Evolutionary conservation across 2,797 vertebrate genomes (phyloP).

Genomic region (Otolemur crassicaudatus): DNA sequence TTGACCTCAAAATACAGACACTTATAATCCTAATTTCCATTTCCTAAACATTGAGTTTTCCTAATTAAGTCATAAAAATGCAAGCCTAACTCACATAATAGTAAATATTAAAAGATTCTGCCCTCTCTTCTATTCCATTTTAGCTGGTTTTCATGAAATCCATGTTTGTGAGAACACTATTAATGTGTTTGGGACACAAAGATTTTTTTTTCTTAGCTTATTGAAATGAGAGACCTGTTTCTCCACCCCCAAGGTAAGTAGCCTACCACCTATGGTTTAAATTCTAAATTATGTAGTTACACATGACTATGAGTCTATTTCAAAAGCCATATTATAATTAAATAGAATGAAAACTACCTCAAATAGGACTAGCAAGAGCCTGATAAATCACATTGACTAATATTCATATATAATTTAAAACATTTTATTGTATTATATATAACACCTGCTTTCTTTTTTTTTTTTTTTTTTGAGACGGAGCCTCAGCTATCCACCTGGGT

Average conservation of each 20-base stretch:
- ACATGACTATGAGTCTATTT: not conserved
- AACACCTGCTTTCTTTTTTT: not conserved
- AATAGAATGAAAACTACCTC: slow-evolving; percentile 7
- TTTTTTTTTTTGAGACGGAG: too few relatives aligned
- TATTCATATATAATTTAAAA: slow-evolving; percentile 20
- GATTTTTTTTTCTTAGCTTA: not conserved
- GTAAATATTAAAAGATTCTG: not conserved
- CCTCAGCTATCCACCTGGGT: too few relatives aligned
- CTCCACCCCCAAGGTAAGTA: not conserved
- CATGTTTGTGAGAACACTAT: not conserved
- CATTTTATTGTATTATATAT: slow-evolving; percentile 10
- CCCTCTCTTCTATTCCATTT: slow-evolving; percentile 1
- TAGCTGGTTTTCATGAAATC: slow-evolving; percentile 31
- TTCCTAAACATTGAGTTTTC: slow-evolving; percentile 13
- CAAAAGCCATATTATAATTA: slow-evolving; percentile 14
- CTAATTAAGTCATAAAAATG: slow-evolving; percentile 33
- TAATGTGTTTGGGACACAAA: not conserved
- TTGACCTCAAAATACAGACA: slow-evolving; percentile 25
- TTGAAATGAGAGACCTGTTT: not conserved
- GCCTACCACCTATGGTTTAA: not conserved
- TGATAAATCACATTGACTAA: slow-evolving; percentile 25
- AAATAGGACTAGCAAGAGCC: not conserved
- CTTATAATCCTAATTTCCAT: not conserved
- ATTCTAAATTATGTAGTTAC: slow-evolving; percentile 45
- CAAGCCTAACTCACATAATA: not conserved